Evolutionary conservation across 2,113 vertebrate species (phyloP), one percentile per base, ranked within the genome.

Genomic region (Ctenomys sociabilis): DNA sequence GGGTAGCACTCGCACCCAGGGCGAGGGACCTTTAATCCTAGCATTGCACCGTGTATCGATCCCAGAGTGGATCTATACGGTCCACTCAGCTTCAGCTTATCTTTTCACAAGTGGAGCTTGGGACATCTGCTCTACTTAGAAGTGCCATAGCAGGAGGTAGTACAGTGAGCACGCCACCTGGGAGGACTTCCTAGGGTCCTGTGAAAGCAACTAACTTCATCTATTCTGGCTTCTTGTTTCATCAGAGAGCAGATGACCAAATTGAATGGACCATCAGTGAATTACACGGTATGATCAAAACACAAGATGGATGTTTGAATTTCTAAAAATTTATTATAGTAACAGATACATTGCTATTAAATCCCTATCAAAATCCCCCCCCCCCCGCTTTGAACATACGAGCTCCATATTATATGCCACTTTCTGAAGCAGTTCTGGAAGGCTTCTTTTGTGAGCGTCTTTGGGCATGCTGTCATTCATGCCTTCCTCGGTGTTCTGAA

Each of bases 141-240:
- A 73, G 52, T 7, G 28, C 30, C 70, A 35, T 21, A 32, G 32
- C 7, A 63, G 17, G 75, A 49, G 9, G 16, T 14, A 75, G 82
- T 26, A 32, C 35, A 28, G 22, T 26, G n/a, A 72, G 32, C 12
- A 10, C 6, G 17, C 17, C 80, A 35, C 17, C 49, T 24, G 22
- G 68, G 32, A 90, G 59, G 32, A 7, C 57, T 80, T 61, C 49
- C 35, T 22, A 66, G 28, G 54, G 63, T 12, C 26, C 3, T 1
- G 9, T 35, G 43, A 59, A 82, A 72, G 54, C 5, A 9, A 66
- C 12, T 78, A 37, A 64, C 37, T 59, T 72, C 64, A 45, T 43
- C 85, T 19, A 77, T 45, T 84, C 91, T 16, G 68, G 57, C 68
- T 95, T 90, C 75, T 49, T 88, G 4, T 64, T 70, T 93, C 43